Percentiles rank a stretch among this genome's conserved stretches.
These are phyloP conservation scores for Poeciliopsis turneri DNA, from an alignment of 2,797 vertebrate genomes.

Conservation along the genomic window DNA sequence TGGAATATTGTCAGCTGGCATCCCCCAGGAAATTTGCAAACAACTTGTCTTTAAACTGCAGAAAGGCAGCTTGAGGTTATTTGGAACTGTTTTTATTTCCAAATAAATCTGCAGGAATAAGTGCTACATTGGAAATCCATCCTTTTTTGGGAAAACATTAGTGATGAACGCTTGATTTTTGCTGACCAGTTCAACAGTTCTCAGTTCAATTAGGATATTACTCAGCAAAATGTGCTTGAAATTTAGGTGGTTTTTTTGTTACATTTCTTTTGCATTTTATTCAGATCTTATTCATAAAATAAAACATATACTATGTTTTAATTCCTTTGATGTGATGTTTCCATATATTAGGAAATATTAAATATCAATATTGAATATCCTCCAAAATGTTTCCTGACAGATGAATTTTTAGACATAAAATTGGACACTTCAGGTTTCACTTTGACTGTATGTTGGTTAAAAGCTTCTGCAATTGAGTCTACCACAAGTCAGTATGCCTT, in stretches of 20 bases:
- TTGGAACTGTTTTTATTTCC: neutral
- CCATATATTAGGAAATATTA: neutral
- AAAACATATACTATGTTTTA: neutral
- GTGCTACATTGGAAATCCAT: neutral
- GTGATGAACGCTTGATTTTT: neutral
- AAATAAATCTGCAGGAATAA: neutral
- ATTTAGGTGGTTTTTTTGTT: neutral
- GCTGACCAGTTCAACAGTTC: neutral
- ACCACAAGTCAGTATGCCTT: neutral
- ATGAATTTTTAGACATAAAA: neutral
- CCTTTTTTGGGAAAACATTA: neutral
- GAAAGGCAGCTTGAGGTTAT: neutral
- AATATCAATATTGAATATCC: neutral
- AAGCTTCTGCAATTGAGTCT: neutral
- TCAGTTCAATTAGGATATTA: neutral
- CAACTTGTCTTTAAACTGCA: neutral
- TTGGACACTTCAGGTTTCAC: neutral
- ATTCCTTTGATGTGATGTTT: neutral
- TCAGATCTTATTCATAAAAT: neutral
- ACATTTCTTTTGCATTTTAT: neutral
- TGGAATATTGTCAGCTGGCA: neutral
- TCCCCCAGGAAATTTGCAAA: no score
- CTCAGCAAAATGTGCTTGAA: neutral
- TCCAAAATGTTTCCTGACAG: neutral
- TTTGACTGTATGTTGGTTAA: neutral